Conservation (phyloP, 2,797 vertebrate genomes). For the Apogon hyalosoma region DNA sequence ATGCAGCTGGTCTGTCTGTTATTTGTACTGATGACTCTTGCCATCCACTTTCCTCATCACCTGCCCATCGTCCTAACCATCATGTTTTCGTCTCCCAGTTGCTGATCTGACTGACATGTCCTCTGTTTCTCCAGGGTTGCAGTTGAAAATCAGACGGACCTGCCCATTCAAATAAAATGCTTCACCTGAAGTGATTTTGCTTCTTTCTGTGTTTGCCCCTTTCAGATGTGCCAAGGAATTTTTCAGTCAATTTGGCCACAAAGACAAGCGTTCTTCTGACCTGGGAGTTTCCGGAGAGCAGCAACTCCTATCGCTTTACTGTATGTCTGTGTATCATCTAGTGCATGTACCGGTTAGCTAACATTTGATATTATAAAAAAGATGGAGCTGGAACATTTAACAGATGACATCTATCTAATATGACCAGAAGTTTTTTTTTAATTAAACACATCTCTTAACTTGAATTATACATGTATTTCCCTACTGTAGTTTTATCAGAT, state of each 20-base stretch:
- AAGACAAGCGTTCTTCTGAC: conserved; percentile 95
- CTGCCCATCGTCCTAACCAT: conserved; percentile 73
- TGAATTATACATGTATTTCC: no score
- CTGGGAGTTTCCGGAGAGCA: conserved; percentile 97
- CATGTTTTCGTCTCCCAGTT: conserved; percentile 53
- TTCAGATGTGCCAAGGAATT: conserved; percentile 97
- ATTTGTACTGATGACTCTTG: conserved; percentile 61
- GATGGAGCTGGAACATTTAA: neutral
- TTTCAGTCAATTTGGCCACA: conserved; percentile 97
- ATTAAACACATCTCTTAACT: no score
- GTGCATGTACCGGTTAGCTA: conserved; percentile 2
- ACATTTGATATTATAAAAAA: conserved; percentile 1
- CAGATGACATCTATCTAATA: no score
- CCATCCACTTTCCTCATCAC: conserved; percentile 76
- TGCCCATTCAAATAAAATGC: conserved; percentile 22
- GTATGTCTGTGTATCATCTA: conserved; percentile 80
- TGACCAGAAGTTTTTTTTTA: no score
- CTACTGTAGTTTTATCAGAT: no score
- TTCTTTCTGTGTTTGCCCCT: conserved; percentile 62
- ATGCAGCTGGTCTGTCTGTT: conserved; percentile 63
- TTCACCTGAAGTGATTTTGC: conserved; percentile 21
- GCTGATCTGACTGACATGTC: conserved; percentile 50
- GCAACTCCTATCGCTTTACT: conserved; percentile 88
- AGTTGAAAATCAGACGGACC: conserved; percentile 19
- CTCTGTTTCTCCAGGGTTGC: conserved; percentile 58